Base-by-base conservation (phyloP, 2,113 vertebrate species). In the Abramis brama region DNA sequence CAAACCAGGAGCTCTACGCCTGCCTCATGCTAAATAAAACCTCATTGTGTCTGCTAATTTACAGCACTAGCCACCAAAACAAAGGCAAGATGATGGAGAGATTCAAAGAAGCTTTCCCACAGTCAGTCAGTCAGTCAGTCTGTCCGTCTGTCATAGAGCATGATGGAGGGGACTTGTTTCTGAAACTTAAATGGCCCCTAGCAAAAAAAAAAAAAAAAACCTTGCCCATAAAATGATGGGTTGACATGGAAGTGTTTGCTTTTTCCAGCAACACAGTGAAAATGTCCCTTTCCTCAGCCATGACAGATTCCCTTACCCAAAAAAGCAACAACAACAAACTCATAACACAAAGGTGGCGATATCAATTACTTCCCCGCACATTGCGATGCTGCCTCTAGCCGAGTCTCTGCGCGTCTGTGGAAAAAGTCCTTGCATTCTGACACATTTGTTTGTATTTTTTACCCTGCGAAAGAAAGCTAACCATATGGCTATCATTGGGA, bases 401-500 rank as follows among this genome's bases (percentile, higher is more conserved):
- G 88, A 91, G 92, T 94, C 94, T 94, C 95, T 95, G 94, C 95
- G 93, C 91, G 92, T 94, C 94, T 92, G 91, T 93, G 94, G 94
- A 96, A 94, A 95, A 94, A 94, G 93, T 92, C 91, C 85, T 90
- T 92, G 93, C 94, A 94, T 95, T 96, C 94, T 96, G 95, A 95
- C 94, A 96, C 95, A 93, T 96, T 95, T 95, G 93, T 95, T 95
- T 95, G 94, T 95, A 94, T 94, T 94, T 94, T 93, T 91, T 94
- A 94, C 93, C 92, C 93, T 84, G 87, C 91, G 92, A 94, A 94
- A 94, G 93, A 96, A 96, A 93, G 93, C 93, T 91, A 82, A 92
- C 94, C 95, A 97, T 97, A 96, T 96, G 95, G 94, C 94, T 90
- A 94, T 91, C 89, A 94, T 93, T 87, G 91, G 93, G 92, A 96